Percentiles rank a stretch among this genome's conserved stretches.
Conservation (phyloP, 2,797 vertebrate species). For the Anniella stebbinsi region DNA sequence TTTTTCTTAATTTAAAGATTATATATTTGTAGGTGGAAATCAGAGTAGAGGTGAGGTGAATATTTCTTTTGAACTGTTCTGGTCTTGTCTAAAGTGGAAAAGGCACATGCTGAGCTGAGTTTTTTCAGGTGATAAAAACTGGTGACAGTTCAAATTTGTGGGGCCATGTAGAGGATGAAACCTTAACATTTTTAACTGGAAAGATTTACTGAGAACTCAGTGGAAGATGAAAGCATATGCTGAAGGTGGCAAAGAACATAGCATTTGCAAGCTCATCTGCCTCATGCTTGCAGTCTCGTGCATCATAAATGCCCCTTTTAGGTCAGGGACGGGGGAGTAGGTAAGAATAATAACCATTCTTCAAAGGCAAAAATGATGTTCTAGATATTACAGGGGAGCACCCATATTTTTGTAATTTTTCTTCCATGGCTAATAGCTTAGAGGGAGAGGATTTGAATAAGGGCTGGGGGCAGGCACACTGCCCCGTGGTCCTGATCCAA, state of each 20-base stretch:
- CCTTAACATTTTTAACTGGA: neutral
- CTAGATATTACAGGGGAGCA: neutral
- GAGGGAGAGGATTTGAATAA: neutral
- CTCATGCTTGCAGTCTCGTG: neutral
- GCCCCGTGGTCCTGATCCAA: neutral
- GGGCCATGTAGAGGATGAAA: neutral
- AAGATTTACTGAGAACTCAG: neutral
- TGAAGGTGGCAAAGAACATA: neutral
- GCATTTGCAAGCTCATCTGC: neutral
- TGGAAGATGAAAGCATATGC: neutral
- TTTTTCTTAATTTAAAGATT: neutral
- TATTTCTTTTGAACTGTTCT: neutral
- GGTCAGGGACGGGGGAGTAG: too few species aligned
- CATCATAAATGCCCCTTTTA: neutral
- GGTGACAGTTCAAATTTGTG: neutral
- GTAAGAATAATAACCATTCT: neutral
- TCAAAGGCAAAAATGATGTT: neutral
- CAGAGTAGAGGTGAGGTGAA: neutral
- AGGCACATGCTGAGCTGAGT: neutral
- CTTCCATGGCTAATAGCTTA: neutral
- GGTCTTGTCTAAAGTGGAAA: constrained; percentile 1
- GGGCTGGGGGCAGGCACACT: neutral
- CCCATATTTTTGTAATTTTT: neutral
- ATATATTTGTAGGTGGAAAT: neutral
- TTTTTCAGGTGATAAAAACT: neutral